Conservation (phyloP, 2,113 vertebrate species). For the Lanius ludovicianus region DNA sequence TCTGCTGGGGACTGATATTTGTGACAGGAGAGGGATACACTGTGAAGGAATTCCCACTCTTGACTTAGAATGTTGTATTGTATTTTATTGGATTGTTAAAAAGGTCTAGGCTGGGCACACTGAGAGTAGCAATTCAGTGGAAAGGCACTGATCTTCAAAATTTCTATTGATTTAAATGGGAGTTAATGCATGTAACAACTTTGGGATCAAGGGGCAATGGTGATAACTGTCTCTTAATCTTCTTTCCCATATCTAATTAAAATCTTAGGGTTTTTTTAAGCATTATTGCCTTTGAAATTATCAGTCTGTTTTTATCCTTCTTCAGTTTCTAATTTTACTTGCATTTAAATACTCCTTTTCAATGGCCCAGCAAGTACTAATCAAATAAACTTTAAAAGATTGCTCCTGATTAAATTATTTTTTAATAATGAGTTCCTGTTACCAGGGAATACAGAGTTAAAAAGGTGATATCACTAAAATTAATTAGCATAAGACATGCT, state of each 20-base stretch:
- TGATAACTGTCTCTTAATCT: constrained; percentile 3
- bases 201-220: not conserved
- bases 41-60: not conserved
- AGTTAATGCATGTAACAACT: constrained; percentile 12
- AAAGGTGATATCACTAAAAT: constrained; percentile 80
- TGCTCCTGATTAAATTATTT: constrained; percentile 76
- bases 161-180: not conserved
- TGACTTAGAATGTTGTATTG: not conserved
- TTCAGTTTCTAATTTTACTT: constrained; percentile 19
- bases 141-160: not conserved
- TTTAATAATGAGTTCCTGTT: constrained; percentile 78
- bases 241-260: not conserved
- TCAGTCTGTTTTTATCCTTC: not conserved
- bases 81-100: not conserved
- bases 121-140: not conserved
- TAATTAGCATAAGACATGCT: constrained; percentile 86
- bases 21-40: not conserved
- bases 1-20: fast-evolving
- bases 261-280: not conserved
- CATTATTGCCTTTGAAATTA: not conserved
- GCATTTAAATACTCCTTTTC: constrained; percentile 42
- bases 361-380: constrained; percentile 38
- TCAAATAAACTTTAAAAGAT: constrained; percentile 68
- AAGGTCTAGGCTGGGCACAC: not conserved
- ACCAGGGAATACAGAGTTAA: constrained; percentile 81